These are phyloP conservation scores for Thamnaconus septentrionalis DNA, from an alignment of 2,113 vertebrate species.

Conservation along the genomic window DNA sequence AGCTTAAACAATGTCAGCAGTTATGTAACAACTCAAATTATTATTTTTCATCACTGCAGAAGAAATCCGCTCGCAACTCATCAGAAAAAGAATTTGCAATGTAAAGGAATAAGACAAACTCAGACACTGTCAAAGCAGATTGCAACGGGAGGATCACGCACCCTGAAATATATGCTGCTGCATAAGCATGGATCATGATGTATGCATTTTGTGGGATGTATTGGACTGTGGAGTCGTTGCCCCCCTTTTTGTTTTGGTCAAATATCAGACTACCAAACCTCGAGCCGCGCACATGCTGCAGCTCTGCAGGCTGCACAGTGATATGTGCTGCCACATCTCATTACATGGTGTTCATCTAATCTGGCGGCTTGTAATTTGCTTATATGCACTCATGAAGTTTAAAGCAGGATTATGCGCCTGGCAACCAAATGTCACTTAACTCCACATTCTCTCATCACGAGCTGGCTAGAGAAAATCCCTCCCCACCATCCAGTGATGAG, in stretches of 20 bases:
- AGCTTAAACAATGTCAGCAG: constrained; percentile 50
- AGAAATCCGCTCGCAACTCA: constrained; percentile 6
- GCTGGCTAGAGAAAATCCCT: constrained; percentile 39
- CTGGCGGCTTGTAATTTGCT: constrained; percentile 65
- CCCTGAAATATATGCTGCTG: too few relatives aligned
- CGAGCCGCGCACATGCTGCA: constrained; percentile 2
- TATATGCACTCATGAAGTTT: constrained; percentile 67
- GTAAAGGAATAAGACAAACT: too few relatives aligned
- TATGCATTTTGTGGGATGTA: constrained; percentile 23
- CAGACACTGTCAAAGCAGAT: too few relatives aligned
- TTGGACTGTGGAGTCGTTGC: constrained; percentile 20
- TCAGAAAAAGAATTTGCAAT: too few relatives aligned
- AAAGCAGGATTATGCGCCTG: constrained; percentile 64
- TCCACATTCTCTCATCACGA: constrained; percentile 29
- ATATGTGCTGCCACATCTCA: constrained; percentile 58
- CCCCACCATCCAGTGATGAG: too few relatives aligned
- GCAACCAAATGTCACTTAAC: constrained; percentile 68
- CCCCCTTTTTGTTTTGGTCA: constrained; percentile 9
- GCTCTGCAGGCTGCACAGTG: constrained; percentile 29
- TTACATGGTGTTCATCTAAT: constrained; percentile 64
- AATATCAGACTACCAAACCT: constrained; percentile 24
- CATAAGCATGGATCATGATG: too few relatives aligned
- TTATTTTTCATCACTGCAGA: constrained; percentile 27
- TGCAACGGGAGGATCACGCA: too few relatives aligned
- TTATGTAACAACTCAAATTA: constrained; percentile 48